Evolutionary conservation across 2,888 invertebrate genomes (phyloP).

Genomic region (Argyra leucocephala): DNA sequence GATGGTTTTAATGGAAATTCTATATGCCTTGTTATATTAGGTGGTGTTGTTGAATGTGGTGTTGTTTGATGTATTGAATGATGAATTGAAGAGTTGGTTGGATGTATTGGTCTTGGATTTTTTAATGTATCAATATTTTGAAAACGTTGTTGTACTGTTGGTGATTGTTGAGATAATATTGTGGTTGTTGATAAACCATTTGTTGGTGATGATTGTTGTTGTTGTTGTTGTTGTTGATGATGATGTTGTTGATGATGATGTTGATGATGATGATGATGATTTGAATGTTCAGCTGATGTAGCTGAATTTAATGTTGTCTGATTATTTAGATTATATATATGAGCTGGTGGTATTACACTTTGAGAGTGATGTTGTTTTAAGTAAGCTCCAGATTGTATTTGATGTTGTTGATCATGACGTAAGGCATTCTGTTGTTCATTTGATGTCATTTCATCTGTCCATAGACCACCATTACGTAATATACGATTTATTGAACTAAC

Average conservation of each 20-base stretch:
- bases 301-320: neutral
- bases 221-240: neutral
- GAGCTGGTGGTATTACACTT: constrained; percentile 18
- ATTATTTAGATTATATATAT: neutral
- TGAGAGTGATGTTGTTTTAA: constrained; percentile 28
- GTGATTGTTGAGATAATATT: neutral
- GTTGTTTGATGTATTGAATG: constrained; percentile 5
- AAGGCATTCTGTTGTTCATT: constrained; percentile 40
- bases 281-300: neutral
- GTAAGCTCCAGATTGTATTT: constrained; percentile 36
- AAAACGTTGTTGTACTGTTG: neutral
- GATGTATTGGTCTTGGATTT: constrained; percentile 19
- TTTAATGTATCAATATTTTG: constrained; percentile 12
- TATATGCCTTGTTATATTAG: neutral
- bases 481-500: constrained; percentile 93
- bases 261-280: constrained; percentile 12
- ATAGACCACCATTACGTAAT: constrained; percentile 75
- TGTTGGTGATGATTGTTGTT: neutral
- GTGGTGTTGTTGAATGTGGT: neutral
- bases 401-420: constrained; percentile 28
- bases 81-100: constrained; percentile 1
- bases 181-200: neutral
- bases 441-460: constrained; percentile 55
- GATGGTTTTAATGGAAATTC: constrained; percentile 36
- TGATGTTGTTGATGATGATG: constrained; percentile 10